Conservation (phyloP, 2,888 invertebrate genomes). For the Mayetiola destructor region DNA sequence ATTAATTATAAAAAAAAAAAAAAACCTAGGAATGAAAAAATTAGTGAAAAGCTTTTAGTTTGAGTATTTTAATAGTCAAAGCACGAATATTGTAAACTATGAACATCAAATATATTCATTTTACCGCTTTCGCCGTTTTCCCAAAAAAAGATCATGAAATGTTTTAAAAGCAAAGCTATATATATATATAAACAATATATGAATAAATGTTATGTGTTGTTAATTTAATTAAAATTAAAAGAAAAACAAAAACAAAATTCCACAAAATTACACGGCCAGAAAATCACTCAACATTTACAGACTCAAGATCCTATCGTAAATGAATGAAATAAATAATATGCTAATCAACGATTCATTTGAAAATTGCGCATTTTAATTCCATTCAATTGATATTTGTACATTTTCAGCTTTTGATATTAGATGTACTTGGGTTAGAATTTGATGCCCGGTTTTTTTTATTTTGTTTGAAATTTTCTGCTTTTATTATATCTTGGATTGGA, state of each 20-base stretch:
- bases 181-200: slow-evolving; percentile 6
- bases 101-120: too few species aligned
- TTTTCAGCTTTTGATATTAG: too few species aligned
- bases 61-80: too few species aligned
- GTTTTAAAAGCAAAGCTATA: background rate
- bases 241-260: background rate
- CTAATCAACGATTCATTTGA: background rate
- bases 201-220: slow-evolving; percentile 12
- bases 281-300: background rate
- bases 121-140: too few species aligned
- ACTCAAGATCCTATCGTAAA: background rate
- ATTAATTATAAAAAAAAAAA: background rate
- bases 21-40: background rate
- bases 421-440: too few species aligned
- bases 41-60: background rate
- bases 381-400: background rate
- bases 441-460: too few species aligned
- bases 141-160: background rate
- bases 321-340: slow-evolving; percentile 2
- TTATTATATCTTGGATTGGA: too few species aligned
- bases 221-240: slow-evolving; percentile 9
- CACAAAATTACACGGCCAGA: background rate
- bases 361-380: background rate
- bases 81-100: too few species aligned
- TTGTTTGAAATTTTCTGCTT: too few species aligned